A percentile compares a stretch with the other conserved stretches of the same genome.
Evolutionary conservation across 2,797 vertebrate genomes (phyloP).

Genomic region (Ctenosaura bakeri): DNA sequence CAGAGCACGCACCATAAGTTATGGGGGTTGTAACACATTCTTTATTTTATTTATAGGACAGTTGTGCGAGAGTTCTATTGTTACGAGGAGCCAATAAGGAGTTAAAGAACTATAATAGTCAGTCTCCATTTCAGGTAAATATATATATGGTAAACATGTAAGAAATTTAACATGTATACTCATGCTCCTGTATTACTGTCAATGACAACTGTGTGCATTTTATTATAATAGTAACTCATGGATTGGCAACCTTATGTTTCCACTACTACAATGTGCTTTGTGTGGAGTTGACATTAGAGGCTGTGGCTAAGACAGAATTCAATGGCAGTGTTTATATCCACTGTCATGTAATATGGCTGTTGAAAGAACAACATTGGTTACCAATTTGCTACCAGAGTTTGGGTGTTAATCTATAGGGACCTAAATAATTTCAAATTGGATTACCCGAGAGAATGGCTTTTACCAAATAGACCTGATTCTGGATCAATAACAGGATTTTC

Average conservation of each 20-base stretch:
- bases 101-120: constrained; percentile 95
- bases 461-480: too few species aligned
- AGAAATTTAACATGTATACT: too few species aligned
- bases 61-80: constrained; percentile 92
- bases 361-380: too few species aligned
- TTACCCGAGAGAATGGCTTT: too few species aligned
- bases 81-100: constrained; percentile 93
- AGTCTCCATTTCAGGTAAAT: constrained; percentile 94
- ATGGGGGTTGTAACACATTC: neutral
- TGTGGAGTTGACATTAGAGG: too few species aligned
- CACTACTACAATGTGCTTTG: neutral
- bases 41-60: constrained; percentile 83
- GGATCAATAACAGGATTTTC: too few species aligned
- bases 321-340: too few species aligned
- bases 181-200: neutral
- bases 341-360: too few species aligned
- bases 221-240: neutral
- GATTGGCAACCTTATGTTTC: neutral
- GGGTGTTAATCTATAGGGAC: too few species aligned
- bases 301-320: too few species aligned
- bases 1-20: neutral
- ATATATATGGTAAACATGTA: neutral
- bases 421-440: too few species aligned
- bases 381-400: too few species aligned
- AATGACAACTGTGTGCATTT: neutral